Evolutionary conservation across 2,797 vertebrate genomes (phyloP).

Genomic region (Fistularia commersonii): DNA sequence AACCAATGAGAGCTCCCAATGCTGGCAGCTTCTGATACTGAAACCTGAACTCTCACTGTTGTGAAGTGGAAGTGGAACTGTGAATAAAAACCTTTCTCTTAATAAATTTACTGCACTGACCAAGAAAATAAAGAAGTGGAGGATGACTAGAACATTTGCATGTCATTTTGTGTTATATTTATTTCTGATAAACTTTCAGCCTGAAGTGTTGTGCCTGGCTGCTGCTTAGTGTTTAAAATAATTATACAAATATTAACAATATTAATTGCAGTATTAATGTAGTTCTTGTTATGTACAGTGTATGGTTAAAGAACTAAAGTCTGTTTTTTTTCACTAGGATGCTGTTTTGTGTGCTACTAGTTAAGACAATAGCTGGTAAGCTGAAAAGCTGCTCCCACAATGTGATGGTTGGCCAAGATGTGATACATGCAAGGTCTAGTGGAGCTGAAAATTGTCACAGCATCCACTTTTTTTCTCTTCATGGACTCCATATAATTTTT

Average conservation of each 20-base stretch:
- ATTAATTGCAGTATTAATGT: conserved; percentile 59
- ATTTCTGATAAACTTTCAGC: conserved; percentile 49
- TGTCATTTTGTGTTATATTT: conserved; percentile 57
- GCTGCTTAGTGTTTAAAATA: conserved; percentile 54
- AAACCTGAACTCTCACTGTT: conserved; percentile 47
- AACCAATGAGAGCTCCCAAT: conserved; percentile 41
- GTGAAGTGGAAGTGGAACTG: conserved; percentile 33
- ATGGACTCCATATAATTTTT: conserved; percentile 17
- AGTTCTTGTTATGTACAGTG: conserved; percentile 61
- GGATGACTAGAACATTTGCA: conserved; percentile 40
- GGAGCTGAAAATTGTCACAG: conserved; percentile 14
- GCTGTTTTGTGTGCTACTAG: conserved; percentile 31
- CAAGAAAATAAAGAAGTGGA: conserved; percentile 6
- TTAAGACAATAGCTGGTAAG: conserved; percentile 20
- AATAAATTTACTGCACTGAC: conserved; percentile 36
- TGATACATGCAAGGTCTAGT: conserved; percentile 13
- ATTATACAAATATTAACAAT: conserved; percentile 52
- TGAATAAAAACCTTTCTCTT: conserved; percentile 39
- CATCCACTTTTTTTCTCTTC: conserved; percentile 22
- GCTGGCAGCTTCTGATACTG: conserved; percentile 57
- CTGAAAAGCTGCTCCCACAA: conserved; percentile 21
- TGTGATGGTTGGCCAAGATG: conserved; percentile 16
- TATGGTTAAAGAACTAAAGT: conserved; percentile 47
- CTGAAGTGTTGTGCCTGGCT: conserved; percentile 49
- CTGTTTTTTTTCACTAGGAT: conserved; percentile 37